Conservation (phyloP, 1,140 invertebrate species). For the Aphidius gifuensis region DNA sequence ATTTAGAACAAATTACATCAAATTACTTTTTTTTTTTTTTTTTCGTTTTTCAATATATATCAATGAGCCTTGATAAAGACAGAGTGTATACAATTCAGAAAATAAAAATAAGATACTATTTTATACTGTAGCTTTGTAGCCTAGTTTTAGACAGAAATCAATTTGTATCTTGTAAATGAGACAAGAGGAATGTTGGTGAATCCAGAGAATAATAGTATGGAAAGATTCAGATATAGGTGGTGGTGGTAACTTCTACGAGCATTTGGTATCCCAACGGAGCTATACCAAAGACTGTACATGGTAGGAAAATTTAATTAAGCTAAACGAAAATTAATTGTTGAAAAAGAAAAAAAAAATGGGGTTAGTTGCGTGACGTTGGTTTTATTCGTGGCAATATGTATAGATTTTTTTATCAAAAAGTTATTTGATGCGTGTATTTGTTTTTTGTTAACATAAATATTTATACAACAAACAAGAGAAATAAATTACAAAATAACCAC, state of each 20-base stretch:
- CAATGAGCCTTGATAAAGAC: neutral
- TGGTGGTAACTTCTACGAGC: neutral
- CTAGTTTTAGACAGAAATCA: conserved; percentile 25
- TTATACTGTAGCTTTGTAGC: conserved; percentile 12
- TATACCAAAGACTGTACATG: neutral
- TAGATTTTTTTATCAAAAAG: too few relatives aligned
- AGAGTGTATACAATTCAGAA: too few relatives aligned
- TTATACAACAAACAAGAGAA: too few relatives aligned
- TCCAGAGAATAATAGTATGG: conserved; percentile 3
- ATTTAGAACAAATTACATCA: conserved; percentile 18
- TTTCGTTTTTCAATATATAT: too few relatives aligned
- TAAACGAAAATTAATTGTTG: conserved; percentile 31
- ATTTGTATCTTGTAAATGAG: conserved; percentile 19
- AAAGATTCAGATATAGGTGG: conserved; percentile 6
- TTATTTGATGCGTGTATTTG: too few relatives aligned
- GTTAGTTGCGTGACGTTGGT: too few relatives aligned
- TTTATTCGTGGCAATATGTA: too few relatives aligned
- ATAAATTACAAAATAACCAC: too few relatives aligned
- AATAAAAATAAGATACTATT: too few relatives aligned
- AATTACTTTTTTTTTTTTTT: conserved; percentile 10
- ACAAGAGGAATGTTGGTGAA: neutral
- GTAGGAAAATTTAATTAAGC: conserved; percentile 30
- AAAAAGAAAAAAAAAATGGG: conserved; percentile 9
- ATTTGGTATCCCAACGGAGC: neutral
- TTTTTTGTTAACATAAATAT: too few relatives aligned